A percentile compares a stretch with the other conserved stretches of the same genome.
These are phyloP conservation scores for Protodeltote pygarga DNA, from an alignment of 2,888 invertebrate genomes.

Conservation along the genomic window DNA sequence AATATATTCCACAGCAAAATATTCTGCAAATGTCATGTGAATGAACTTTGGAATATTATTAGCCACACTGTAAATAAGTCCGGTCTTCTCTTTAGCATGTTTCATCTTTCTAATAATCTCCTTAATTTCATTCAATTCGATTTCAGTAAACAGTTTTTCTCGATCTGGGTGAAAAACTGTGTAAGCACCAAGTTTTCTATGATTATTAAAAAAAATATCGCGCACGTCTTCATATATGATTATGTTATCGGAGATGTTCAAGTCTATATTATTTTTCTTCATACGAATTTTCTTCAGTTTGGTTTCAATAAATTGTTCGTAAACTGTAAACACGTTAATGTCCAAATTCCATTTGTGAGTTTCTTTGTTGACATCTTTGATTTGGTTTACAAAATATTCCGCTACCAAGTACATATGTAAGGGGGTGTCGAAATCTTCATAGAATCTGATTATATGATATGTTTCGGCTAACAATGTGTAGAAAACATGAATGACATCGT, in stretches of 20 bases:
- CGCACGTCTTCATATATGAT: slow-evolving; percentile 18
- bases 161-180: slow-evolving; percentile 5
- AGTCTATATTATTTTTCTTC: slow-evolving; percentile 21
- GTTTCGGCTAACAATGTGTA: not conserved
- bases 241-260: slow-evolving; percentile 13
- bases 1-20: slow-evolving; percentile 21
- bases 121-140: slow-evolving; percentile 1
- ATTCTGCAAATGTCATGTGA: slow-evolving; percentile 21
- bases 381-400: slow-evolving; percentile 18
- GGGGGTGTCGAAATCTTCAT: not conserved
- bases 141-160: not conserved
- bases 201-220: slow-evolving; percentile 12
- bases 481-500: not conserved
- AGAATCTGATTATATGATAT: not conserved
- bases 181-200: slow-evolving; percentile 24
- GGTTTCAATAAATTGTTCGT: slow-evolving; percentile 25
- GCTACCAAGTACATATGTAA: slow-evolving; percentile 28
- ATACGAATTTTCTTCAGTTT: slow-evolving; percentile 25
- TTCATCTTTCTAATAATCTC: not conserved
- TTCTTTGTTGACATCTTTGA: slow-evolving; percentile 4
- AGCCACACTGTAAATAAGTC: slow-evolving; percentile 8
- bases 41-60: slow-evolving; percentile 17
- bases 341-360: slow-evolving; percentile 14
- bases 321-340: slow-evolving; percentile 14
- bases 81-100: slow-evolving; percentile 16